phyloP scores from a whole-genome alignment of 2,797 vertebrate genomes.

The Coregonus suidteri region DNA sequence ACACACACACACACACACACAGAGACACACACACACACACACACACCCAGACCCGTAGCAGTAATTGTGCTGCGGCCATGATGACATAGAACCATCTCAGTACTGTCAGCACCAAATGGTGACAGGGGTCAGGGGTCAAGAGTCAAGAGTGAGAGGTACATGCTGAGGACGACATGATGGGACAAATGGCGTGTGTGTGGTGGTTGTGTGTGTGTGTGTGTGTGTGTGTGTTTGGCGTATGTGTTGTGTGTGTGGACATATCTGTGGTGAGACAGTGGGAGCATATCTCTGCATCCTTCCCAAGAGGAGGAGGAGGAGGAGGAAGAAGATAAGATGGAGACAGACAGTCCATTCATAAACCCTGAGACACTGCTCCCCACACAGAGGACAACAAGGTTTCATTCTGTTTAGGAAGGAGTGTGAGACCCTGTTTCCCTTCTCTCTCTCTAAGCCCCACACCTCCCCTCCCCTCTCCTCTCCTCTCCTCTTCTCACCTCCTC shows the following conservation, averaged over 20 bases:
- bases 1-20: no score
- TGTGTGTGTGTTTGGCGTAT: neutral
- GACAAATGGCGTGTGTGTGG: slow-evolving; percentile 35
- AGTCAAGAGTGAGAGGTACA: slow-evolving; percentile 7
- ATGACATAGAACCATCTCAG: neutral
- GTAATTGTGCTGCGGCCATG: neutral
- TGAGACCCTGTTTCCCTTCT: no score
- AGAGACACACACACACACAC: slow-evolving; percentile 22
- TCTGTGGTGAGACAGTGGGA: slow-evolving; percentile 41
- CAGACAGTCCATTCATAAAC: slow-evolving; percentile 67
- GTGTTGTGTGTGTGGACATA: slow-evolving; percentile 32
- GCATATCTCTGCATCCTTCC: slow-evolving; percentile 37
- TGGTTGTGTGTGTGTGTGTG: slow-evolving; percentile 9
- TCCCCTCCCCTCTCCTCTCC: no score
- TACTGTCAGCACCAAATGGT: slow-evolving; percentile 2
- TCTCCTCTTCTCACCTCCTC: no score
- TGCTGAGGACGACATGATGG: slow-evolving; percentile 37
- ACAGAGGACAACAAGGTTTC: slow-evolving; percentile 13
- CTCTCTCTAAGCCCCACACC: no score
- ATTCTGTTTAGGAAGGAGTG: no score
- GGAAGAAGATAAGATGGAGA: slow-evolving; percentile 63
- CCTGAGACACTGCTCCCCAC: slow-evolving; percentile 23
- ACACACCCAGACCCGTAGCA: slow-evolving; percentile 25
- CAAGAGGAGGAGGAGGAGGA: slow-evolving; percentile 32
- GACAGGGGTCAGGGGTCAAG: slow-evolving; percentile 10